Base-by-base conservation (phyloP, 2,888 invertebrate species). In the Xiphydria camelus region DNA sequence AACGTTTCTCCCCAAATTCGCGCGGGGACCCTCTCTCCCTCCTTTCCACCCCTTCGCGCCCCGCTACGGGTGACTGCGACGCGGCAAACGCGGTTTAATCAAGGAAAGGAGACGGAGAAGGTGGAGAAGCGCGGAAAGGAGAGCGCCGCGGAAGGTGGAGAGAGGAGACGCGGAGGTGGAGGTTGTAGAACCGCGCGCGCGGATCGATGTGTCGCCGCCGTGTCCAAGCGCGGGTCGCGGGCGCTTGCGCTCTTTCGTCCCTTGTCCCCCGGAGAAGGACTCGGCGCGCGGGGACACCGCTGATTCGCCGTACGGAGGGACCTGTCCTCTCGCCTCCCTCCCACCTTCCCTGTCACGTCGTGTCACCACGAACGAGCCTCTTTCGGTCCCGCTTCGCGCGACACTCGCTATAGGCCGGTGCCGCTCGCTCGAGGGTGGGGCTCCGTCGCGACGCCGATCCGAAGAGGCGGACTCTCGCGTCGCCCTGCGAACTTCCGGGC, bases 161-260 rank as follows among this genome's bases (percentile, higher is more conserved):
- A 21, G 14, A 41, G 52, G 53, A 51, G 39, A 46, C 41, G 39
- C n/a, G 36, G 53, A 51, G 57, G 53, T 50, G 55, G 62, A 62
- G 67, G 66, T 67, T 64, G 63, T 61, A 63, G 67, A 63, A 61
- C n/a, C n/a, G n/a, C n/a, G n/a, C n/a, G 60, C 61, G 55, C 60
- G 70, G 72, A 72, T 73, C 72, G 70, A 73, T 73, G 70, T 73
- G 72, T 71, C 72, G 69, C 64, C 68, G n/a, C 60, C 57, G 62
- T 65, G 72, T 71, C 72, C 72, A 70, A n/a, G 69, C 61, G 53
- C n/a, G n/a, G n/a, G 64, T 64, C 61, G 60, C 56, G 53, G 54
- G 72, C 72, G 72, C 72, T 64, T 68, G 72, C 71, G 72, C 70
- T 49, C 46, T 55, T 44, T 29, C 25, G 35, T 32, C 45, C 23